Base-by-base conservation (phyloP, 2,888 invertebrate genomes). In the Monoplex corrugatus region DNA sequence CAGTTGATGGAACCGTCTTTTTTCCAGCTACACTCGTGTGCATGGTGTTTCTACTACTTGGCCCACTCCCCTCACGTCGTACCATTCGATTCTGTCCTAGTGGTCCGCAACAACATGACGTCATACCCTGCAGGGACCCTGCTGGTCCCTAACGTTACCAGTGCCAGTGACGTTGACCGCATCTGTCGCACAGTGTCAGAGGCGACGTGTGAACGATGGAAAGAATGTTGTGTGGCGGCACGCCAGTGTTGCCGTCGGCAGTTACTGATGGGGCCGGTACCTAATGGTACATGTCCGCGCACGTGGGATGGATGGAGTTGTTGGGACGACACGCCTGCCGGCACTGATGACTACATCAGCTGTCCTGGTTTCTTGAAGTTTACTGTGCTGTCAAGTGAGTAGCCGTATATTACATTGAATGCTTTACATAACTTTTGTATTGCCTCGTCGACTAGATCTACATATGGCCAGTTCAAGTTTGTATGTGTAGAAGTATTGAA, bases 291-390 rank as follows among this genome's bases (percentile, higher is more conserved):
- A 23, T 95, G 95, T 84, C 92, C 92, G 1, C 91, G 93, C 19
- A 94, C 94, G 40, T 95, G 94, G 94, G 94, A 94, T 57, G 94
- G 95, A 3, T 95, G 92, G 91, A 91, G 92, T 10, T 95, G 95
- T 87, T 95, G 94, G 94, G 92, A 92, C 57, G 93, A 93, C 80
- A 91, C 94, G 13, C 40, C 44, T 2, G 90, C 93, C 2, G 93
- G 91, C 13, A 89, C 91, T 43, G 88, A 87, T 43, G 89, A 89
- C 23, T 90, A 92, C 89, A 80, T 91, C 40, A 87, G 89, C 57
- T 95, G 94, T 90, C 95, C 95, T 0, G 78, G 87, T 13, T 95
- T 93, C 82, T 83, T 94, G 45, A 89, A 91, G 35, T 92, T 91
- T 84, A 90, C 92, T 1, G 80, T 92, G 0, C 92, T 93, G 35